Conservation (phyloP, 2,113 vertebrate genomes). For the Clarias batrachus region DNA sequence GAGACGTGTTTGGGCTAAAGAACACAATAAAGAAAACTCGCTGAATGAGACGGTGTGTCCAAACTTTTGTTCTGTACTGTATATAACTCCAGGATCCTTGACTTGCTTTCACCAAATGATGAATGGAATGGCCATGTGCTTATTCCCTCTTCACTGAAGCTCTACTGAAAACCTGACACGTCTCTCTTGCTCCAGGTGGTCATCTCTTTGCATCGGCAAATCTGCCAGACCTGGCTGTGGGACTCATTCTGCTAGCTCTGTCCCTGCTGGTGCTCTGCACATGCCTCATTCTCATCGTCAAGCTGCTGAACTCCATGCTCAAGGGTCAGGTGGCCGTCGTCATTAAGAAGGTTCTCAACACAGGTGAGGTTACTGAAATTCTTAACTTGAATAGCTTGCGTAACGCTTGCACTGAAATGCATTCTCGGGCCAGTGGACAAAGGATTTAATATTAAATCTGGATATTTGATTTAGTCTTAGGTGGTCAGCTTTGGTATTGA, state of each 20-base stretch:
- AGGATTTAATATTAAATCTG: conserved; percentile 14
- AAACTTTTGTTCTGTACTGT: too few species aligned
- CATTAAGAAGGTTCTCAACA: conserved; percentile 98
- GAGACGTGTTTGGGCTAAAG: too few species aligned
- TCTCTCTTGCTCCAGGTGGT: conserved; percentile 68
- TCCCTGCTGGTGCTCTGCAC: conserved; percentile 85
- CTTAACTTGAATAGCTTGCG: not conserved
- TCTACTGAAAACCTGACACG: not conserved
- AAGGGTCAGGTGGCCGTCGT: conserved; percentile 87
- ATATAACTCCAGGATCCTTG: not conserved
- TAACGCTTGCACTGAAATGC: not conserved
- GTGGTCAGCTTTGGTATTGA: not conserved
- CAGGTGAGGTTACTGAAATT: conserved; percentile 70
- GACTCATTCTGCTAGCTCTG: conserved; percentile 82
- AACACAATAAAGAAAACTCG: too few species aligned
- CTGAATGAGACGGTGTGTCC: too few species aligned
- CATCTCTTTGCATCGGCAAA: conserved; percentile 78
- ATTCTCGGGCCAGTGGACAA: too few species aligned
- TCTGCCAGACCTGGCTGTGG: conserved; percentile 82
- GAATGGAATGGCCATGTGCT: not conserved
- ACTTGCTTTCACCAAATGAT: not conserved
- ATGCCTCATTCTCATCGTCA: conserved; percentile 92
- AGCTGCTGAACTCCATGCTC: conserved; percentile 92
- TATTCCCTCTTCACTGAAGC: not conserved
- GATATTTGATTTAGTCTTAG: not conserved